Base-by-base conservation (phyloP, 1,140 invertebrate species). In the Drosophila kohkoa region DNA sequence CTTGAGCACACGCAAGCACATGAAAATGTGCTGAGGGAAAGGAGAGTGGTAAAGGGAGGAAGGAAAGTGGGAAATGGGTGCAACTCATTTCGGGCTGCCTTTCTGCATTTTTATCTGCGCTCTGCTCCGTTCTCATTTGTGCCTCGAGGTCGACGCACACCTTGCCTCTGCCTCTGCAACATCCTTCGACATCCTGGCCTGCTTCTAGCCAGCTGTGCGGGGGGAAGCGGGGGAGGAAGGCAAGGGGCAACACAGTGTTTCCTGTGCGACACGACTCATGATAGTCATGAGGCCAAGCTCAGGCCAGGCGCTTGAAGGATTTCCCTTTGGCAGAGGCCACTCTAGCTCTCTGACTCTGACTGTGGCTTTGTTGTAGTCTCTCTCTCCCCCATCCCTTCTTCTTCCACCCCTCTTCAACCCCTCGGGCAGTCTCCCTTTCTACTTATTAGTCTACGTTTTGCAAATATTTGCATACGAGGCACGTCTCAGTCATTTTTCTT, bases 391-490 rank as follows among this genome's bases (percentile, higher is more conserved):
- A 51, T 2, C 6, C 13, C 20, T 32, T 8, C 32, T 32, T 52
- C 38, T 16, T 43, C 62, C 7, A 2, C 30, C 32, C 32, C 70
- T 15, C 55, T 13, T 30, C 11, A n/a, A 15, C 43, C 32, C 51
- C 30, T 41, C 32, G 15, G 13, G n/a, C 38, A 54, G 16, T 38
- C 32, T 8, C 7, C 30, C 62, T 35, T 58, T 59, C 63, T 77
- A 87, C 80, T 90, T 90, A 91, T 90, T 91, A 91, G 88, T 91
- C 75, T 79, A 58, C 74, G 75, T 76, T 88, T 79, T 83, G 78
- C 68, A 91, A 88, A 91, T 82, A 91, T 91, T 91, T 91, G 83
- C 88, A 91, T 91, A 91, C 81, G 74, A 78, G 70, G 76, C 88
- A 91, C 88, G 88, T 91, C 75, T 82, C 75, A 57, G 85, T 73